These are phyloP conservation scores for Pseudorhiza aurosa DNA, from an alignment of 30 jellyfish, hydroid and myxozoan genomes.

Conservation along the genomic window DNA sequence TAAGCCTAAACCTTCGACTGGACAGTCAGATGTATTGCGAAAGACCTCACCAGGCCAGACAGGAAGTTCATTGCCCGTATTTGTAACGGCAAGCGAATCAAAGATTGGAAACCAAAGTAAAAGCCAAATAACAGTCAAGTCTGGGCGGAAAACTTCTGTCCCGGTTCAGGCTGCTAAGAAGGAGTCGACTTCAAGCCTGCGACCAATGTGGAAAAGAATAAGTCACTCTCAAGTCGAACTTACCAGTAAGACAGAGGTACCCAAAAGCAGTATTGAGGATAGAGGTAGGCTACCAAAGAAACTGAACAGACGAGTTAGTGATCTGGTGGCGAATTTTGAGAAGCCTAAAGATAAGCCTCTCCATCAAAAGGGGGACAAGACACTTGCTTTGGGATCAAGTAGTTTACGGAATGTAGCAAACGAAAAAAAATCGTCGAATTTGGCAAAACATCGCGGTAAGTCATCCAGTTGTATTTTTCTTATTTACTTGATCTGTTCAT, in stretches of 20 bases:
- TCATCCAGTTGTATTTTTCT: not conserved
- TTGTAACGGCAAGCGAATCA: not conserved
- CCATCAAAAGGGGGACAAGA: not conserved
- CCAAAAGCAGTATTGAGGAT: constrained; percentile 1
- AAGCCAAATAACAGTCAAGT: not conserved
- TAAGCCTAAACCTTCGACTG: not conserved
- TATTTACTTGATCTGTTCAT: no score
- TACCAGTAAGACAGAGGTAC: not conserved
- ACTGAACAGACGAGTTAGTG: constrained; percentile 63
- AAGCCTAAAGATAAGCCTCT: constrained; percentile 19
- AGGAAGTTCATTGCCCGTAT: constrained; percentile 13
- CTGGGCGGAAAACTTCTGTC: constrained; percentile 17
- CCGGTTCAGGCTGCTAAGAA: not conserved
- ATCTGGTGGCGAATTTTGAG: constrained; percentile 70
- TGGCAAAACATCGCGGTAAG: constrained; percentile 26
- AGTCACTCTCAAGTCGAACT: constrained; percentile 19
- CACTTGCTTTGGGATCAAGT: not conserved
- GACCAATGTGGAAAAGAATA: constrained; percentile 5
- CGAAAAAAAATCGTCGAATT: not conserved
- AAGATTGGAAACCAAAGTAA: not conserved
- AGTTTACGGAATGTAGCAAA: not conserved
- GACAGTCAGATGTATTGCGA: not conserved
- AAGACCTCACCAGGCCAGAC: not conserved
- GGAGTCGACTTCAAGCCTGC: constrained; percentile 8
- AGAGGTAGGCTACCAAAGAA: constrained; percentile 45